Conservation (phyloP, 2,113 vertebrate genomes). For the Nothocercus julius region DNA sequence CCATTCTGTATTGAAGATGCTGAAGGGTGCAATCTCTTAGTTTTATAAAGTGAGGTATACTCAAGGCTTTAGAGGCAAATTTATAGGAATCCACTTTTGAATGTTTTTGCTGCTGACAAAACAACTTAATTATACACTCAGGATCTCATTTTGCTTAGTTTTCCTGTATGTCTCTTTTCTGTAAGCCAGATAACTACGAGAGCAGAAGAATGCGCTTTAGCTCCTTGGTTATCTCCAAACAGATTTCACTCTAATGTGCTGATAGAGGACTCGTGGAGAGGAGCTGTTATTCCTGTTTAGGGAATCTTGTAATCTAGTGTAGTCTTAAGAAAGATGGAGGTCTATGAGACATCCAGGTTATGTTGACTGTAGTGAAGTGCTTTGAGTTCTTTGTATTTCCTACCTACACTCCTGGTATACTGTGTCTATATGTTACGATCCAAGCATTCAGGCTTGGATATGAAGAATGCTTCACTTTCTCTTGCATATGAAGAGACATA, state of each 20-base stretch:
- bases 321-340: background rate
- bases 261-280: background rate
- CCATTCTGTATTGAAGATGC: background rate
- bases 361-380: accelerated
- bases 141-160: background rate
- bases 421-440: no score
- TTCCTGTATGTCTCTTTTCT: background rate
- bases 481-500: no score
- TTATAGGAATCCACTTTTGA: constrained; percentile 4
- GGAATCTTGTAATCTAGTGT: background rate
- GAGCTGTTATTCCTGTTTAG: constrained; percentile 4
- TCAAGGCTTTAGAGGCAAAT: background rate
- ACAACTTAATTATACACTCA: background rate
- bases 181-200: background rate
- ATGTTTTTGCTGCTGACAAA: constrained; percentile 18
- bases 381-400: background rate
- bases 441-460: no score
- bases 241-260: constrained; percentile 12
- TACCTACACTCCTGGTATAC: background rate
- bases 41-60: background rate
- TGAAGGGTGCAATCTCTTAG: background rate
- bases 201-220: constrained; percentile 57
- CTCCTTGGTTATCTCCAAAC: background rate
- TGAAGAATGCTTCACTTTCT: no score
- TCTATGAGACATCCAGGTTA: background rate